These are phyloP conservation scores for Nymphicus hollandicus DNA, from an alignment of 2,113 vertebrate genomes.

Conservation along the genomic window DNA sequence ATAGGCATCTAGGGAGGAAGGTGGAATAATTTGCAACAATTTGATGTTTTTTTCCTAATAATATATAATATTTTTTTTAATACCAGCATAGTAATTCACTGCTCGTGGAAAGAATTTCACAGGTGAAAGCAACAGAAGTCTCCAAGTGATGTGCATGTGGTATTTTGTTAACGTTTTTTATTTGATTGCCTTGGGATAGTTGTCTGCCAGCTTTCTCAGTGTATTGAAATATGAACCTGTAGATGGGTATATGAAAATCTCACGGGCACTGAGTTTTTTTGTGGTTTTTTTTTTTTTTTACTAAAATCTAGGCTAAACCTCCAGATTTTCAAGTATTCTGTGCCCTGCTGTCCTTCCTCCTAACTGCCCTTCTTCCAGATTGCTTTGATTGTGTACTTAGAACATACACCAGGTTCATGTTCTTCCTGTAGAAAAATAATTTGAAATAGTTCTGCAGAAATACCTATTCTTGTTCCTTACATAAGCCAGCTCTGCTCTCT, in stretches of 20 bases:
- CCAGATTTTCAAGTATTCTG: not conserved
- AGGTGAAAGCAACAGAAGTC: not conserved
- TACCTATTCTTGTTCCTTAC: not conserved
- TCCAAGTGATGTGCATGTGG: not conserved
- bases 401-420: not conserved
- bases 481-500: not conserved
- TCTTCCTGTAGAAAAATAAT: not conserved
- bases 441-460: not conserved
- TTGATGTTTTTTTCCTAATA: not conserved
- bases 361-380: not conserved
- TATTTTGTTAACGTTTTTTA: not conserved
- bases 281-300: not conserved
- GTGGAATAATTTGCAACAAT: not conserved
- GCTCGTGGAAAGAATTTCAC: not conserved
- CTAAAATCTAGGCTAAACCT: not conserved
- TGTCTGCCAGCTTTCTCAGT: not conserved
- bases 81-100: not conserved
- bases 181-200: not conserved
- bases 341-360: not conserved
- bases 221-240: not conserved
- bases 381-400: not conserved
- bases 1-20: not conserved
- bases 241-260: not conserved
- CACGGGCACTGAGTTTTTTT: not conserved
- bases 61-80: not conserved